Evolutionary conservation across 2,797 vertebrate species (phyloP).

Genomic region (Brachyrhaphis roseni): DNA sequence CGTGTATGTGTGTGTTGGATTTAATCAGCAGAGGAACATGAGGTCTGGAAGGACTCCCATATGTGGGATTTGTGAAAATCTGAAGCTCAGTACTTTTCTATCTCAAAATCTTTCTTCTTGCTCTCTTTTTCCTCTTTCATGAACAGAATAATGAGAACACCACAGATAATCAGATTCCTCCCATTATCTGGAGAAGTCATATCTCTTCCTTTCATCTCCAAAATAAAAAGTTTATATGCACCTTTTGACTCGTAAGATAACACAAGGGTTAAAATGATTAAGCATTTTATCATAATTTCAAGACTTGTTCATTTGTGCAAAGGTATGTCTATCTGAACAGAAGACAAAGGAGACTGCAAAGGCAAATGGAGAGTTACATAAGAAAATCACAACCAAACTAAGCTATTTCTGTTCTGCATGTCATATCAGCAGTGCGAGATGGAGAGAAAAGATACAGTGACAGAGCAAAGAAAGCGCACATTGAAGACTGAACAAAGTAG

Average conservation of each 20-base stretch:
- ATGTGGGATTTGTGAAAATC: constrained; percentile 72
- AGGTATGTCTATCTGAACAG: constrained; percentile 3
- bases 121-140: constrained; percentile 12
- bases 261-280: neutral
- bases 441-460: constrained; percentile 31
- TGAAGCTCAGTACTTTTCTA: constrained; percentile 49
- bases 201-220: neutral
- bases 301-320: constrained; percentile 10
- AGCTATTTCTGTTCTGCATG: constrained; percentile 45
- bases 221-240: neutral
- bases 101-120: constrained; percentile 26
- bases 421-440: constrained; percentile 41
- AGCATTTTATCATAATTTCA: constrained; percentile 19
- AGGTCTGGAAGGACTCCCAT: constrained; percentile 68
- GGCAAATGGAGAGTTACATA: constrained; percentile 60
- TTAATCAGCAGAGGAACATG: constrained; percentile 69
- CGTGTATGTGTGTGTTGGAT: constrained; percentile 23
- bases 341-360: constrained; percentile 29
- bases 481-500: constrained; percentile 21
- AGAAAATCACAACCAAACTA: constrained; percentile 45
- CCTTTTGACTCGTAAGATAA: no score
- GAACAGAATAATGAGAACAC: constrained; percentile 20
- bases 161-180: neutral
- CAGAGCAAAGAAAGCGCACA: constrained; percentile 22
- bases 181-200: neutral